These are phyloP conservation scores for Unio pictorum DNA, from an alignment of 2,888 invertebrate species.

Conservation along the genomic window DNA sequence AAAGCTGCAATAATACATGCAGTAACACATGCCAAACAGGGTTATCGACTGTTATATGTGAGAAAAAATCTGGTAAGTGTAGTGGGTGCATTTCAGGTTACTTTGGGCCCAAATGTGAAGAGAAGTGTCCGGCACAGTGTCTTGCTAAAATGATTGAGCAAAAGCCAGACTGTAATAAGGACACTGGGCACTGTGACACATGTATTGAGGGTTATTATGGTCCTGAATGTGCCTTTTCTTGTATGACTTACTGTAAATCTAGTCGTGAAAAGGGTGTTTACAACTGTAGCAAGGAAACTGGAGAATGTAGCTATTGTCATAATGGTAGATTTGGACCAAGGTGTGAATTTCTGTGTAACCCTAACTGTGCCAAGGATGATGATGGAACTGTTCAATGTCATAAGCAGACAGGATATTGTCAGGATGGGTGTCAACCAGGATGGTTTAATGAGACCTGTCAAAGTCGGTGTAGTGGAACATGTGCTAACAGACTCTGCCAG, in stretches of 20 bases:
- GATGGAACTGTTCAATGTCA: conserved; percentile 13
- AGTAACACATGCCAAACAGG: neutral
- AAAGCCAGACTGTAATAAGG: too few relatives aligned
- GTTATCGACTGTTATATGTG: too few relatives aligned
- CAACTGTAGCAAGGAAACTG: conserved; percentile 8
- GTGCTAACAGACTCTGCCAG: neutral
- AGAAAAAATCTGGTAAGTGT: too few relatives aligned
- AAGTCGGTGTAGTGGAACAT: conserved; percentile 18
- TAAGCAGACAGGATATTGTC: conserved; percentile 16
- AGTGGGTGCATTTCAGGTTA: too few relatives aligned
- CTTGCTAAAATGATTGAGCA: too few relatives aligned
- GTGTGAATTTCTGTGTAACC: conserved; percentile 8
- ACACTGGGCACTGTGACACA: too few relatives aligned
- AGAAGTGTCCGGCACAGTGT: too few relatives aligned
- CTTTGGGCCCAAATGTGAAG: too few relatives aligned
- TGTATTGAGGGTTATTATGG: too few relatives aligned
- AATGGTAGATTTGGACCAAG: conserved; percentile 13
- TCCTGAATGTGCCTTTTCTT: too few relatives aligned
- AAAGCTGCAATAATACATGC: conserved; percentile 10
- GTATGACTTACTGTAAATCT: too few relatives aligned
- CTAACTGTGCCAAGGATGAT: conserved; percentile 5
- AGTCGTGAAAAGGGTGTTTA: too few relatives aligned
- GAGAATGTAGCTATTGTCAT: conserved; percentile 18
- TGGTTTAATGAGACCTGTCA: conserved; percentile 19
- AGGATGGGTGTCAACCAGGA: conserved; percentile 17